Evolutionary conservation across 2,113 vertebrate genomes (phyloP).

Genomic region (Danio rerio): GRCz12tu NC_133186.1:24728501-24729000

Average conservation of each 20-base stretch:
- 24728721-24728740: not conserved
- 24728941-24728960: not conserved
- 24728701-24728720: not conserved
- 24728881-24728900: no score
- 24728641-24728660: not conserved
- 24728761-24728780: not conserved
- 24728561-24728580: not conserved
- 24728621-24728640: not conserved
- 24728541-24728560: not conserved
- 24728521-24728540: not conserved
- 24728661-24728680: not conserved
- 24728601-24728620: conserved; percentile 4
- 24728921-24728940: no score
- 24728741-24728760: not conserved
- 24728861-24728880: no score
- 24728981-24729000: not conserved
- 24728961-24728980: not conserved
- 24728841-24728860: not conserved
- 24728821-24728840: not conserved
- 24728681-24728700: no score
- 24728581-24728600: not conserved
- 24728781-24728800: not conserved
- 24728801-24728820: conserved; percentile 6
- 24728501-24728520: not conserved
- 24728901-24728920: no score